Evolutionary conservation across 2,888 invertebrate species (phyloP).

Genomic region (Rhaphigaster nebulosa): DNA sequence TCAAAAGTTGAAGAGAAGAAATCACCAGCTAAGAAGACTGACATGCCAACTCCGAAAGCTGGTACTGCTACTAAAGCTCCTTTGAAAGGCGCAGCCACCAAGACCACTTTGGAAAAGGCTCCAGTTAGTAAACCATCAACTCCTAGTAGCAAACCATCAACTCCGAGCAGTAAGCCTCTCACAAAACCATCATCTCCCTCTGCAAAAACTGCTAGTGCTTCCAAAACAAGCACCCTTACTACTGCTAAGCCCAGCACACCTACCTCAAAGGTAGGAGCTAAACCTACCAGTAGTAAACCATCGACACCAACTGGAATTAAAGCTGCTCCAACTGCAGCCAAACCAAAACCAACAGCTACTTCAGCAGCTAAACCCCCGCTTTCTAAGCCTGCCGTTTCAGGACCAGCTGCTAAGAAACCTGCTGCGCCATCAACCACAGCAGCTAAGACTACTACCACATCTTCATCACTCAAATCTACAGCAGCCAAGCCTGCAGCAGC

Average conservation of each 20-base stretch:
- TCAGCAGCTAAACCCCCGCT: conserved; percentile 49
- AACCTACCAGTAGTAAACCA: conserved; percentile 51
- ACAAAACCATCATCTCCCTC: conserved; percentile 55
- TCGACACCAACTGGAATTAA: conserved; percentile 54
- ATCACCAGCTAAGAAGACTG: conserved; percentile 47
- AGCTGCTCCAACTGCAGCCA: conserved; percentile 44
- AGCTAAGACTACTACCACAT: background rate
- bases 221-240: background rate
- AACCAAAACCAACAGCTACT: conserved; percentile 51
- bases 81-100: background rate
- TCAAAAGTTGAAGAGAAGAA: conserved; percentile 54
- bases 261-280: conserved; percentile 22
- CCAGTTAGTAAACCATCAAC: conserved; percentile 13
- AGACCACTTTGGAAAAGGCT: background rate
- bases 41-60: conserved; percentile 13
- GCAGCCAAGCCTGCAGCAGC: conserved; percentile 68
- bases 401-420: conserved; percentile 61
- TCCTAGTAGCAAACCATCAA: conserved; percentile 2
- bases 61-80: background rate
- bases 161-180: conserved; percentile 61
- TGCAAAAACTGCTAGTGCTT: conserved; percentile 63
- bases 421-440: conserved; percentile 67
- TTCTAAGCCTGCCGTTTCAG: conserved; percentile 61
- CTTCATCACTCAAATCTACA: conserved; percentile 65
- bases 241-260: conserved; percentile 47